These are phyloP conservation scores for Mormyrops boulengeri DNA, from an alignment of 2,797 vertebrate species.

Conservation along the genomic window DNA sequence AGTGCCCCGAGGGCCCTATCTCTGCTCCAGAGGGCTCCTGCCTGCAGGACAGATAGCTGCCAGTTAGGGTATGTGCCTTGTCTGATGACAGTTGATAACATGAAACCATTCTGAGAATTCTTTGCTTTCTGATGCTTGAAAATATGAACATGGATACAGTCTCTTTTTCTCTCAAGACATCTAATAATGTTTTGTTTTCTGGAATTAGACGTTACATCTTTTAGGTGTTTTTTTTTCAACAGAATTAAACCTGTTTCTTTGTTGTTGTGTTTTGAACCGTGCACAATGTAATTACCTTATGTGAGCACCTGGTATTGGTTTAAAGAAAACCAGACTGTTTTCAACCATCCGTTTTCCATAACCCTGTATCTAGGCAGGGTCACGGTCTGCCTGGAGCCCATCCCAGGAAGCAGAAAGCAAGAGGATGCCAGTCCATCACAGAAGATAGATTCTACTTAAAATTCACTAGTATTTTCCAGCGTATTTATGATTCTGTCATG, in stretches of 20 bases:
- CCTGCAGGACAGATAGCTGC: constrained; percentile 19
- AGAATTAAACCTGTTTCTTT: background rate
- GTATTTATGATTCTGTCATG: background rate
- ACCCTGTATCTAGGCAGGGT: background rate
- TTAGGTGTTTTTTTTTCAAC: background rate
- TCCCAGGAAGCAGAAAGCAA: background rate
- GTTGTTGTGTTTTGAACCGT: no score
- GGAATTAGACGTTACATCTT: background rate
- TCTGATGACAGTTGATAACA: background rate
- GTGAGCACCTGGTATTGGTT: background rate
- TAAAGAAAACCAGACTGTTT: background rate
- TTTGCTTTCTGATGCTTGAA: background rate
- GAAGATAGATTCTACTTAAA: background rate
- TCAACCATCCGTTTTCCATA: background rate
- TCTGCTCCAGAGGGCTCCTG: constrained; percentile 5
- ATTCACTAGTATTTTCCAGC: background rate
- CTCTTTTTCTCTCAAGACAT: background rate
- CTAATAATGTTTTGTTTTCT: background rate
- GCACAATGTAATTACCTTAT: background rate
- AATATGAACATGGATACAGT: background rate
- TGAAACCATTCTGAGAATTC: background rate
- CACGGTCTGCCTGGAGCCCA: background rate
- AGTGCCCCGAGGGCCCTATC: constrained; percentile 27
- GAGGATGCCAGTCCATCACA: background rate
- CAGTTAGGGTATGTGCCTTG: background rate